phyloP scores from a whole-genome alignment of 2,113 vertebrate genomes.

The Campylorhamphus procurvoides region DNA sequence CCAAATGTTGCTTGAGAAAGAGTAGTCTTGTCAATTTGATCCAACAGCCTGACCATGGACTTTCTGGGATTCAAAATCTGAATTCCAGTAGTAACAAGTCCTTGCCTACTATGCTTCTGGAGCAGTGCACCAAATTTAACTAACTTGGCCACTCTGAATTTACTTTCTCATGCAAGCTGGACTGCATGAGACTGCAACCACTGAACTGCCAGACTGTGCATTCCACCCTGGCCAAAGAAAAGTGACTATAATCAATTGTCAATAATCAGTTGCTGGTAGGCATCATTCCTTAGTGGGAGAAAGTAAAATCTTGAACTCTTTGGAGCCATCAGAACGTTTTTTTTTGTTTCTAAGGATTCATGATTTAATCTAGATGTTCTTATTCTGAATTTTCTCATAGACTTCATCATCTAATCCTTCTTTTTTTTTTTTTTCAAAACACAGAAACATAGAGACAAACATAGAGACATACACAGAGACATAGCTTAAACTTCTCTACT shows the following conservation, averaged over 20 bases:
- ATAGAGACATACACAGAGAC: accelerated
- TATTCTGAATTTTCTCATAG: not conserved
- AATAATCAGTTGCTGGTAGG: not conserved
- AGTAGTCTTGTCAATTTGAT: not conserved
- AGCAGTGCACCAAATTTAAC: not conserved
- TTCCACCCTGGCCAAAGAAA: not conserved
- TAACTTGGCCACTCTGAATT: not conserved
- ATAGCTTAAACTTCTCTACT: not conserved
- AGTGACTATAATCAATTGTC: not conserved
- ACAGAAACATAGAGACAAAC: not conserved
- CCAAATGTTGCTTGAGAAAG: not conserved
- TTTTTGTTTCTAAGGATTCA: not conserved
- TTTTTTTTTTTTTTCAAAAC: not conserved
- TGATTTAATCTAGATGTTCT: not conserved
- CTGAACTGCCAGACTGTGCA: not conserved
- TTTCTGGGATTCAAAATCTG: not conserved
- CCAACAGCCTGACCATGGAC: accelerated
- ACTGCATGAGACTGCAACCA: too few relatives aligned
- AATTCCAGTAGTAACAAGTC: not conserved
- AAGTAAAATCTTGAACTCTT: not conserved
- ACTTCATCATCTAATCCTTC: not conserved
- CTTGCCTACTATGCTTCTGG: not conserved
- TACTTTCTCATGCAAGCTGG: not conserved
- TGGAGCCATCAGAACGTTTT: not conserved
- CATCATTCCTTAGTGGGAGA: not conserved